phyloP scores from a whole-genome alignment of 2,888 invertebrate genomes.

The Balanococcus diminutus region DNA sequence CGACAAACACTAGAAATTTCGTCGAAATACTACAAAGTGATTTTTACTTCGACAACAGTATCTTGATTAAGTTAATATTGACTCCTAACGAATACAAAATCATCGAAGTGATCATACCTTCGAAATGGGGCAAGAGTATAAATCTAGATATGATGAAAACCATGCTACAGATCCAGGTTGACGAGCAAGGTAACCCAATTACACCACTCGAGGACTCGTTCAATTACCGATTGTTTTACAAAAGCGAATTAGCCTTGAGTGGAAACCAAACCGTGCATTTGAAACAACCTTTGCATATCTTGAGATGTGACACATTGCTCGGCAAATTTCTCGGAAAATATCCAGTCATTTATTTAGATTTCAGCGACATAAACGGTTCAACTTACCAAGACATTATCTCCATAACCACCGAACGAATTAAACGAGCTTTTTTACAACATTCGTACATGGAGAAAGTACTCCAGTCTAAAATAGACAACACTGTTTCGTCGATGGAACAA shows the following conservation, averaged over 20 bases:
- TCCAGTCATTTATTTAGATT: slow-evolving; percentile 10
- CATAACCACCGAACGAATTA: neutral
- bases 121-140: slow-evolving; percentile 8
- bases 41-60: neutral
- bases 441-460: neutral
- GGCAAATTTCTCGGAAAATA: slow-evolving; percentile 2
- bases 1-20: neutral
- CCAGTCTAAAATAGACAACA: neutral
- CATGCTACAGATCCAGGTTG: neutral
- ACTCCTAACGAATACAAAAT: neutral
- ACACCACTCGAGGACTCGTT: neutral
- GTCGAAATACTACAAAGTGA: neutral
- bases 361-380: neutral
- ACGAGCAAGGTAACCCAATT: neutral
- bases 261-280: neutral
- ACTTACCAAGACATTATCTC: neutral
- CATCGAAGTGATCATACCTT: neutral
- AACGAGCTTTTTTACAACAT: neutral
- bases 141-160: neutral
- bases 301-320: neutral
- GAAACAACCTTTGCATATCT: neutral
- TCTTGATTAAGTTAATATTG: neutral
- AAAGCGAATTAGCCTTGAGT: neutral
- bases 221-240: neutral
- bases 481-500: neutral